These are phyloP conservation scores for Riparia riparia DNA, from an alignment of 2,113 vertebrate species.

Conservation along the genomic window DNA sequence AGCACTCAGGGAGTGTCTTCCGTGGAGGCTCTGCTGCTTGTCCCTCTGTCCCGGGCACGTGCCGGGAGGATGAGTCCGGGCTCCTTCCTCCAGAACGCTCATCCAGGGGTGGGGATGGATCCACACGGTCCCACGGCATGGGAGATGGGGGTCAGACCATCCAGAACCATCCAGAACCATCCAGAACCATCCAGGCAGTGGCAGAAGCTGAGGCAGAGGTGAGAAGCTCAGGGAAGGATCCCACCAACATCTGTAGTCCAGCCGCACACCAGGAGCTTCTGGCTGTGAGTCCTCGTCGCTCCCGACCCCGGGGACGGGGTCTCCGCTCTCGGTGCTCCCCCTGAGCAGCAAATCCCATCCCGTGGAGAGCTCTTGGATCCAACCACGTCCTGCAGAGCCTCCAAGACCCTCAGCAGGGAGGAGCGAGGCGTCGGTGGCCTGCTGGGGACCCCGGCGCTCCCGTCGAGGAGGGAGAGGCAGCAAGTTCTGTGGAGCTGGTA, in stretches of 20 bases:
- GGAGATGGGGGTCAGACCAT: rapidly evolving
- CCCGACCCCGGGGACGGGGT: rapidly evolving
- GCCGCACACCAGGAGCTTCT: not conserved
- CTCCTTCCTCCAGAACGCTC: not conserved
- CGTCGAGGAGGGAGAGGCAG: not conserved
- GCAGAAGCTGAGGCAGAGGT: not conserved
- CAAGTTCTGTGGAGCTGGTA: constrained; percentile 16
- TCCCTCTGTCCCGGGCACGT: rapidly evolving
- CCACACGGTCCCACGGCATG: rapidly evolving
- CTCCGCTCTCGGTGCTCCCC: not conserved
- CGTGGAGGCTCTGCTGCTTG: rapidly evolving
- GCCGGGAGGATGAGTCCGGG: rapidly evolving
- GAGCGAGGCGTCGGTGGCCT: not conserved
- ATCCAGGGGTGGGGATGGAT: not conserved
- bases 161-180: not conserved
- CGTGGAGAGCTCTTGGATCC: not conserved
- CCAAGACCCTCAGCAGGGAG: not conserved
- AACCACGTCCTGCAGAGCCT: not conserved
- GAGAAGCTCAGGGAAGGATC: not conserved
- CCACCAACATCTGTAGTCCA: not conserved
- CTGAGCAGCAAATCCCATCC: not conserved
- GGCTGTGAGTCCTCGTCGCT: rapidly evolving
- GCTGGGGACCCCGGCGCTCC: not conserved
- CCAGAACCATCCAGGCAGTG: not conserved
- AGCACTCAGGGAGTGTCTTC: not conserved